These are phyloP conservation scores for Oxyteleia sp. DNA, from an alignment of 2,888 invertebrate species.

Conservation along the genomic window DNA sequence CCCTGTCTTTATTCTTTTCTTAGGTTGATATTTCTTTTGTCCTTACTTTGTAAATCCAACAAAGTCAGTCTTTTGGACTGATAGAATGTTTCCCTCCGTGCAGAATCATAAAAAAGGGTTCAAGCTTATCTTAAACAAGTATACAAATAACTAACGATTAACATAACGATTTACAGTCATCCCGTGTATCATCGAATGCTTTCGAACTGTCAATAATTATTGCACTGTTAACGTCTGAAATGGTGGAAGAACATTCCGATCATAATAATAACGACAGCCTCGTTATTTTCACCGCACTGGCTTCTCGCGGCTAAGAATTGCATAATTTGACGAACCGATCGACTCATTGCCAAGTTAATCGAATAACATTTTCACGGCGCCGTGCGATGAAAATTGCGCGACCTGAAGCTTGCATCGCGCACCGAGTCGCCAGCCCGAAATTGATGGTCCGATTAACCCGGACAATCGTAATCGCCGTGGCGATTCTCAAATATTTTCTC, in stretches of 20 bases:
- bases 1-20: too few relatives aligned
- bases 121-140: too few relatives aligned
- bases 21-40: too few relatives aligned
- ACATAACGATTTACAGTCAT: constrained; percentile 36
- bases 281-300: constrained; percentile 45
- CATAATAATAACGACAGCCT: constrained; percentile 43
- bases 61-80: too few relatives aligned
- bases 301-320: constrained; percentile 11
- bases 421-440: constrained; percentile 7
- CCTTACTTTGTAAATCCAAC: too few relatives aligned
- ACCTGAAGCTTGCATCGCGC: constrained; percentile 45
- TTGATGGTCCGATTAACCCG: constrained; percentile 26
- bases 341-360: constrained; percentile 2
- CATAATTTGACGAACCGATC: constrained; percentile 35
- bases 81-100: too few relatives aligned
- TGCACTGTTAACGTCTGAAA: constrained; percentile 5
- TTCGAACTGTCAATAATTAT: constrained; percentile 47
- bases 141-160: too few relatives aligned
- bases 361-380: neutral
- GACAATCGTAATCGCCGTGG: neutral
- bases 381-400: constrained; percentile 45
- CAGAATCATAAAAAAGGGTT: too few relatives aligned
- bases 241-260: constrained; percentile 70
- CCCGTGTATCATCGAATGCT: constrained; percentile 37
- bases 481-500: constrained; percentile 46